A percentile compares a stretch with the other conserved stretches of the same genome.
Conservation (phyloP, 2,797 vertebrate species). For the Gallinago nigripennis region DNA sequence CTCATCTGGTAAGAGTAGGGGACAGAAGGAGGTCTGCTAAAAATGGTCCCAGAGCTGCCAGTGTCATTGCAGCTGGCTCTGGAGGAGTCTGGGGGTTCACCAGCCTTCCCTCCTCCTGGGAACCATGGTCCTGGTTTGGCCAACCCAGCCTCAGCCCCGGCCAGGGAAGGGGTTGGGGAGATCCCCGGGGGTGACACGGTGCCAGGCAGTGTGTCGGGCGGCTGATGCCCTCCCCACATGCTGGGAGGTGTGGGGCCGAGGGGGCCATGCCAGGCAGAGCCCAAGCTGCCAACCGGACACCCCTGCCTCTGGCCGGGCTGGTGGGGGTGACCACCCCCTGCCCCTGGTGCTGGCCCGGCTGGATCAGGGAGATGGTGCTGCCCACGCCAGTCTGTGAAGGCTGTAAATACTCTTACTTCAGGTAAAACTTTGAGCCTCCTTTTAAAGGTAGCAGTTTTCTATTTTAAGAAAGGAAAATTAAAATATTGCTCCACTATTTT, state of each 20-base stretch:
- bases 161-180: fast-evolving
- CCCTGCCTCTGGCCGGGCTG: fast-evolving
- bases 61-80: neutral
- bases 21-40: neutral
- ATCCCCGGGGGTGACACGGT: fast-evolving
- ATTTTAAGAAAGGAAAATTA: neutral
- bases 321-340: neutral
- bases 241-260: fast-evolving
- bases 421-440: neutral
- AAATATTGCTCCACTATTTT: neutral
- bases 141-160: fast-evolving
- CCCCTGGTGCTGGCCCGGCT: neutral
- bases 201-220: fast-evolving
- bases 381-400: fast-evolving
- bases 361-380: fast-evolving
- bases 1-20: too few species aligned
- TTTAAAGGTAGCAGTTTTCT: neutral
- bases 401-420: neutral
- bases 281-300: fast-evolving
- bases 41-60: neutral
- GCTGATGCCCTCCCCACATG: fast-evolving
- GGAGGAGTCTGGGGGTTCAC: too few species aligned
- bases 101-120: neutral
- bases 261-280: fast-evolving
- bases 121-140: neutral